Evolutionary conservation across 2,888 invertebrate genomes (phyloP).

Genomic region (Camponotus fellah): DNA sequence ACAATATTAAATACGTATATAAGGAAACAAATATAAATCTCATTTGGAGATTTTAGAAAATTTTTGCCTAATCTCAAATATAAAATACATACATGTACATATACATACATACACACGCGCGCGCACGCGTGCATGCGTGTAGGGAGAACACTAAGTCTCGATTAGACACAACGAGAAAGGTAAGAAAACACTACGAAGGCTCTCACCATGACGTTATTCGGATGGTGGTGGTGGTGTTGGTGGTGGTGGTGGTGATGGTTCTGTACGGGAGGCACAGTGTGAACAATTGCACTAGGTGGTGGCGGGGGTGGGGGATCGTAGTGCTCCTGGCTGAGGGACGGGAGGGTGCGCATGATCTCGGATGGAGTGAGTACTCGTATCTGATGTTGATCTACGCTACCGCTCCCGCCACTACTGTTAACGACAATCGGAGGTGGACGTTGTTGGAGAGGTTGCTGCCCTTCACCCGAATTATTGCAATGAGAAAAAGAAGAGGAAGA

Average conservation of each 20-base stretch:
- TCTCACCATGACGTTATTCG: slow-evolving; percentile 83
- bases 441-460: slow-evolving; percentile 80
- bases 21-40: neutral
- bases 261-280: slow-evolving; percentile 81
- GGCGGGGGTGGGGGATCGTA: slow-evolving; percentile 87
- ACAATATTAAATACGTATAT: slow-evolving; percentile 10
- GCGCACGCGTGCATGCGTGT: slow-evolving; percentile 4
- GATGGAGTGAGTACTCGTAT: slow-evolving; percentile 96
- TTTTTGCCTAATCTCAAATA: slow-evolving; percentile 38
- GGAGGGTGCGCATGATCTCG: slow-evolving; percentile 96
- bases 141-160: slow-evolving; percentile 74
- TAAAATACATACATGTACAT: slow-evolving; percentile 37
- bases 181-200: slow-evolving; percentile 83
- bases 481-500: slow-evolving; percentile 77
- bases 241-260: slow-evolving; percentile 50
- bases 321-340: slow-evolving; percentile 92
- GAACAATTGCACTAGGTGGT: slow-evolving; percentile 87
- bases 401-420: slow-evolving; percentile 35
- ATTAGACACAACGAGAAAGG: slow-evolving; percentile 80
- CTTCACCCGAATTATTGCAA: slow-evolving; percentile 81
- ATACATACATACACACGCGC: neutral
- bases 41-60: slow-evolving; percentile 1
- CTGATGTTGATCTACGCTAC: slow-evolving; percentile 89
- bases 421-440: slow-evolving; percentile 75
- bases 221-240: slow-evolving; percentile 49